Conservation (phyloP, 1,140 invertebrate species). For the Oryzaephilus surinamensis region DNA sequence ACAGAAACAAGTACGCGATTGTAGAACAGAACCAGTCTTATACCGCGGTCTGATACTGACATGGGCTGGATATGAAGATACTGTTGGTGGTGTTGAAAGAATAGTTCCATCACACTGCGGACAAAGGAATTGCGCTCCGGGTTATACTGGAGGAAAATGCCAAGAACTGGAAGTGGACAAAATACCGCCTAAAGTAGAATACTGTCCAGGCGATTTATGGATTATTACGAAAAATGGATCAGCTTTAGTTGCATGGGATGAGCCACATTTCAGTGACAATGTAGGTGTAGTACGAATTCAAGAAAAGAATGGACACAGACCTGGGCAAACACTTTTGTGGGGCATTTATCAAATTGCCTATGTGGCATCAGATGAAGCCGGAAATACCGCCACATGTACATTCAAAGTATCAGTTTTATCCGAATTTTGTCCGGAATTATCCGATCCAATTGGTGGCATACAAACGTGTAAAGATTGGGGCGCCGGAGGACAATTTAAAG, state of each 20-base stretch:
- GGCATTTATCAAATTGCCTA: conserved; percentile 90
- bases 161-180: conserved; percentile 60
- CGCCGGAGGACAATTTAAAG: conserved; percentile 88
- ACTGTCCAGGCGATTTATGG: conserved; percentile 89
- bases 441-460: conserved; percentile 79
- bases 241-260: conserved; percentile 87
- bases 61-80: conserved; percentile 88
- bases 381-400: conserved; percentile 82
- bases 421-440: conserved; percentile 79
- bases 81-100: conserved; percentile 79
- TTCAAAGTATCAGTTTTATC: conserved; percentile 89
- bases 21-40: conserved; percentile 81
- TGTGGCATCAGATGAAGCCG: conserved; percentile 81
- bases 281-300: conserved; percentile 67
- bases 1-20: conserved; percentile 84
- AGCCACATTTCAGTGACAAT: conserved; percentile 84
- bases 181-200: conserved; percentile 72
- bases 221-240: conserved; percentile 87
- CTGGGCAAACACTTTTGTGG: conserved; percentile 86
- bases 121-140: conserved; percentile 73
- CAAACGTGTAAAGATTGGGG: conserved; percentile 94
- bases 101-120: conserved; percentile 86
- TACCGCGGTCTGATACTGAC: conserved; percentile 77
- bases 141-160: conserved; percentile 74
- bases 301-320: conserved; percentile 76